A percentile compares a stretch with the other conserved stretches of the same genome.
Conservation (phyloP, 2,797 vertebrate genomes). For the Acanthornis magna region DNA sequence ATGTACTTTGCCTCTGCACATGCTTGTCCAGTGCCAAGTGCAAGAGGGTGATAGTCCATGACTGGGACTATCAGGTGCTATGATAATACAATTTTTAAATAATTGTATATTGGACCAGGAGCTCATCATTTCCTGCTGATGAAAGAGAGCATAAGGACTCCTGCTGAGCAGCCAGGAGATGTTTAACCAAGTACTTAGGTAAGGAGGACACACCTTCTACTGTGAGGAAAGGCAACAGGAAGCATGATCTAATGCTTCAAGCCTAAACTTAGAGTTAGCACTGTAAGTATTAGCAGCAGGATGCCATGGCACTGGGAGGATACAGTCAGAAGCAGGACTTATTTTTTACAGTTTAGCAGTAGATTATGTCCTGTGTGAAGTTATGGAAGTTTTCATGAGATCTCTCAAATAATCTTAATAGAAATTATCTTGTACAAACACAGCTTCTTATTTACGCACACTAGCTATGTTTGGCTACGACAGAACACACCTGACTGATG, state of each 20-base stretch:
- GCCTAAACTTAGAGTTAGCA: background rate
- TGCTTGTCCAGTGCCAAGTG: background rate
- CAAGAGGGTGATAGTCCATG: background rate
- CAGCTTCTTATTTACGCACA: background rate
- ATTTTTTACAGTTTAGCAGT: background rate
- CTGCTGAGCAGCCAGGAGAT: background rate
- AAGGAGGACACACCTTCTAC: background rate
- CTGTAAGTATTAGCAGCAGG: background rate
- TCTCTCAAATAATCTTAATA: background rate
- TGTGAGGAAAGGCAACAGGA: background rate
- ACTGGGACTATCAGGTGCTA: background rate
- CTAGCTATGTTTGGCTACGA: background rate
- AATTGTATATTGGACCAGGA: background rate
- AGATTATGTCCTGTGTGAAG: background rate
- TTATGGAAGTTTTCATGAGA: background rate
- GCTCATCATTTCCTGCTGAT: background rate
- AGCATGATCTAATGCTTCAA: background rate
- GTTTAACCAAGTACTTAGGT: background rate
- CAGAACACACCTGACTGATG: background rate
- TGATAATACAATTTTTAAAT: background rate
- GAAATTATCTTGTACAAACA: background rate
- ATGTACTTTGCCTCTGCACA: background rate
- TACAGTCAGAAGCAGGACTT: background rate
- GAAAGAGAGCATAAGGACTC: background rate
- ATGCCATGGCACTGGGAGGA: background rate